phyloP scores from a whole-genome alignment of 2,797 vertebrate genomes.

The Pseudotriccus pelzelni region DNA sequence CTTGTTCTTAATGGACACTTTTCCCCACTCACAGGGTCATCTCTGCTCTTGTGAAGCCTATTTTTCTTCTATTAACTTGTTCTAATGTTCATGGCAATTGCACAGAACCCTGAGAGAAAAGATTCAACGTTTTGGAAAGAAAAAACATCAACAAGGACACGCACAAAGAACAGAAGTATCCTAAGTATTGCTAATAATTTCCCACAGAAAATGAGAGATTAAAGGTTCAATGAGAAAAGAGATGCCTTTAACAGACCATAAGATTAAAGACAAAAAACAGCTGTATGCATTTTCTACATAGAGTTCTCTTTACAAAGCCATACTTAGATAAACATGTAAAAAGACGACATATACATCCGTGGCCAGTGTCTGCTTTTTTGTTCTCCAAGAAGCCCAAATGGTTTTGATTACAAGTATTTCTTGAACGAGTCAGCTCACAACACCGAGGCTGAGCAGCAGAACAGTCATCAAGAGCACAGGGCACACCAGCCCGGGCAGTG shows the following conservation, averaged over 20 bases:
- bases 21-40: not conserved
- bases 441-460: not conserved
- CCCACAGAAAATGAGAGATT: not conserved
- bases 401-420: not conserved
- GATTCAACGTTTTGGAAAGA: not conserved
- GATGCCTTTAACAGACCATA: not conserved
- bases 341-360: not conserved
- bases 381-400: not conserved
- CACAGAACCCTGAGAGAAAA: not conserved
- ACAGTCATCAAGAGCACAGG: not conserved
- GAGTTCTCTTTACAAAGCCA: not conserved
- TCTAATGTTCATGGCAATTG: not conserved
- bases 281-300: not conserved
- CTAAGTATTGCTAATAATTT: conserved; percentile 13
- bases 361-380: not conserved
- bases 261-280: conserved; percentile 9
- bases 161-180: not conserved
- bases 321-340: not conserved
- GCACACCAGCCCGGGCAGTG: not conserved
- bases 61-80: conserved; percentile 4
- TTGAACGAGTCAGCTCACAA: not conserved
- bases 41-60: not conserved
- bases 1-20: conserved; percentile 2
- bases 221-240: not conserved
- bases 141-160: not conserved